Conservation (phyloP, 2,797 vertebrate species). For the Muscicapa striata region DNA sequence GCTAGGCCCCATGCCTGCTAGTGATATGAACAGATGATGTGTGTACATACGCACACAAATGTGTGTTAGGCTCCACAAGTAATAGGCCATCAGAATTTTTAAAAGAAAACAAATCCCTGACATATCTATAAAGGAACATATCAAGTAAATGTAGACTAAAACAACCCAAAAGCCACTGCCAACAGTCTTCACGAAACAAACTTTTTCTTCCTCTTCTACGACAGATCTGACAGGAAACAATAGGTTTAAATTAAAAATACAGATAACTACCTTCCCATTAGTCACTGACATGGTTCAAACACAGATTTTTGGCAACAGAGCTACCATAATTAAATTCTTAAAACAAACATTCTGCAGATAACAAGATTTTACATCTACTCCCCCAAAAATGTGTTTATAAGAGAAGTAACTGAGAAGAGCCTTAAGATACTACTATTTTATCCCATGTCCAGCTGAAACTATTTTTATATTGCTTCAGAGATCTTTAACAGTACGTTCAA, state of each 20-base stretch:
- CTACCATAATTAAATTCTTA: conserved; percentile 64
- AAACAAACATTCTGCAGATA: conserved; percentile 52
- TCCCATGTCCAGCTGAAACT: conserved; percentile 13
- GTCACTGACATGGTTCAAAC: conserved; percentile 58
- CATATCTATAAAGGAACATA: not conserved
- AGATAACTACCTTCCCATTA: conserved; percentile 59
- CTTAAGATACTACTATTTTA: conserved; percentile 45
- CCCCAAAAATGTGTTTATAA: conserved; percentile 60
- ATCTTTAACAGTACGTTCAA: not conserved
- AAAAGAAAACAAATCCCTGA: not conserved
- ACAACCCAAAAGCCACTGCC: conserved; percentile 12
- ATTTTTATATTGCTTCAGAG: conserved; percentile 28
- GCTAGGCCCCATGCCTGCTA: not conserved
- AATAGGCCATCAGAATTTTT: not conserved
- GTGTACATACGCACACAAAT: not conserved
- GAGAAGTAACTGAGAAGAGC: conserved; percentile 30
- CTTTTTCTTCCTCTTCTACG: not conserved
- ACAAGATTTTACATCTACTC: conserved; percentile 58
- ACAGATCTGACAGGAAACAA: conserved; percentile 9
- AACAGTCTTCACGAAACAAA: not conserved
- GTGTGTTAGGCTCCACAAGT: not conserved
- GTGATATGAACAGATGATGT: not conserved
- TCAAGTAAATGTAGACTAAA: not conserved
- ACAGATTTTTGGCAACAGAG: conserved; percentile 57
- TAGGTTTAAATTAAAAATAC: conserved; percentile 38